Evolutionary conservation across 2,888 invertebrate genomes (phyloP), one percentile per base, ranked within the genome.

Genomic region (Callimorpha dominula): DNA sequence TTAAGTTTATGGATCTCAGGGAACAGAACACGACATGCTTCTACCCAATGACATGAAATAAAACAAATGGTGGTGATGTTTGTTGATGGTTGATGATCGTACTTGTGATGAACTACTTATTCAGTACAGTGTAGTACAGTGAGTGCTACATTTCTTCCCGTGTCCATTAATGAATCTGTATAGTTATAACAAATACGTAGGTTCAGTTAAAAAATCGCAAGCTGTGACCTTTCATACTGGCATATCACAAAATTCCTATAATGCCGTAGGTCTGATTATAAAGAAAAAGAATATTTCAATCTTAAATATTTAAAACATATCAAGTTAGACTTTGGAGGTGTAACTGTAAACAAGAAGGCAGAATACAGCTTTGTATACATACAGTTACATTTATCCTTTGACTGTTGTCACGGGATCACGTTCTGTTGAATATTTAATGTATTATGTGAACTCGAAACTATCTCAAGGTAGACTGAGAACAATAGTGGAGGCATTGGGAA

Each of bases 351-450:
- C 65, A 68, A 46, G 63, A 66, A 64, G 11, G 17, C 40, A 65
- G 15, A 49, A 70, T 65, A 82, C 63, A 31, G 43, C 73, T 65
- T 68, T 74, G 67, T 65, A 72, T 68, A 67, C 67, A 72, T 68
- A 67, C 67, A 65, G 42, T 63, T 69, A 68, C 68, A 71, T 20
- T 65, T 50, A 72, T 71, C 66, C 63, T 81, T 74, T 71, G 54
- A 57, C 49, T 68, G 31, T 54, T 65, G 72, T 62, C 62, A 42
- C 65, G 64, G 66, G 68, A 74, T 78, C 75, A 64, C 68, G 66
- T 77, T 74, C 57, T 66, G n/a, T 65, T 81, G 78, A 81, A 83
- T 83, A 76, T 80, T 83, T 78, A 68, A 82, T 76, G 60, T 68
- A 68, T 70, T 75, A 74, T 72, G 70, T 72, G 74, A 75, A 78